Conservation (phyloP, 2,888 invertebrate genomes). For the Mesochorus sp. region DNA sequence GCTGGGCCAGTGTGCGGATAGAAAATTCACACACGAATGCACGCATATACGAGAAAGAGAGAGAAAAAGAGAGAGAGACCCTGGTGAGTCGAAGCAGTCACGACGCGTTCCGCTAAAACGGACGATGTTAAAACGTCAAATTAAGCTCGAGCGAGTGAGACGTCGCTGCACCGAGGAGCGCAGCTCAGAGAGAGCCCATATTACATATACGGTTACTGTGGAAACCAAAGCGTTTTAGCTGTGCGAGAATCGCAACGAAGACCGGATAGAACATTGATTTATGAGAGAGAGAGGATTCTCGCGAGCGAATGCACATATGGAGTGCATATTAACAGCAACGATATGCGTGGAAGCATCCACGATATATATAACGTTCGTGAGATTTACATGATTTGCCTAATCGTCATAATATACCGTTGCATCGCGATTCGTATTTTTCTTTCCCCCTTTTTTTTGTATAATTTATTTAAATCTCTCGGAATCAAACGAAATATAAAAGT, state of each 20-base stretch:
- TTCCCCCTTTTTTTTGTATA: no score
- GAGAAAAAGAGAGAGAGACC: slow-evolving; percentile 18
- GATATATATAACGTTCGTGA: slow-evolving; percentile 24
- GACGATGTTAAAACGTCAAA: slow-evolving; percentile 62
- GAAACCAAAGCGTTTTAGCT: slow-evolving; percentile 37
- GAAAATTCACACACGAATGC: slow-evolving; percentile 17
- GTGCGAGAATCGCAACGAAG: slow-evolving; percentile 59
- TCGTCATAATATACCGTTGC: slow-evolving; percentile 63
- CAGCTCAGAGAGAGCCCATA: slow-evolving; percentile 3
- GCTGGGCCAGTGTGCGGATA: slow-evolving; percentile 30
- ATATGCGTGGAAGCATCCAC: slow-evolving; percentile 26
- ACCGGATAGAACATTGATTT: slow-evolving; percentile 74
- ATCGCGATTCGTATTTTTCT: neutral
- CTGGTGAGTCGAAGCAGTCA: slow-evolving; percentile 23
- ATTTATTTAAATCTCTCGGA: no score
- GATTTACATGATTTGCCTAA: slow-evolving; percentile 64
- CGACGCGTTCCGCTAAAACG: slow-evolving; percentile 55
- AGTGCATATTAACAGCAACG: slow-evolving; percentile 47
- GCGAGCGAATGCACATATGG: slow-evolving; percentile 24
- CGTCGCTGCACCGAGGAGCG: slow-evolving; percentile 44
- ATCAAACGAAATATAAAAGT: no score
- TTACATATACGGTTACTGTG: slow-evolving; percentile 25
- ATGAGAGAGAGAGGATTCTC: slow-evolving; percentile 62
- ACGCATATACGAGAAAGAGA: neutral
- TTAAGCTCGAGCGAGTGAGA: slow-evolving; percentile 58